A percentile compares a stretch with the other conserved stretches of the same genome.
These are phyloP conservation scores for Lucilia sericata DNA, from an alignment of 1,140 invertebrate genomes.

Conservation along the genomic window DNA sequence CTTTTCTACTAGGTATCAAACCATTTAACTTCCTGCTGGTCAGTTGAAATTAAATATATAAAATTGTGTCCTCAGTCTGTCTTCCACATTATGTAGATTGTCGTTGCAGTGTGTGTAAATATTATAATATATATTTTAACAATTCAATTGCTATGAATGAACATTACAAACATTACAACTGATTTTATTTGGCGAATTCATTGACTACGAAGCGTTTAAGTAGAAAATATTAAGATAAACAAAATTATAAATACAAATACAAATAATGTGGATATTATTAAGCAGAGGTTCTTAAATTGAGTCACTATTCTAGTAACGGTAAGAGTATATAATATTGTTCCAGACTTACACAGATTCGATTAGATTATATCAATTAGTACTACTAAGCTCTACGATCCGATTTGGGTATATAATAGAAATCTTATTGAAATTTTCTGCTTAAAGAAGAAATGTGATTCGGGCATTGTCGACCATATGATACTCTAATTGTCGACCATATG, in stretches of 20 bases:
- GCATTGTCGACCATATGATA: too few species aligned
- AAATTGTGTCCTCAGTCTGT: neutral
- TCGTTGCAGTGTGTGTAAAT: too few species aligned
- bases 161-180: constrained; percentile 29
- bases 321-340: too few species aligned
- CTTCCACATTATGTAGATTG: neutral
- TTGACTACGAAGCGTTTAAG: neutral
- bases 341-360: too few species aligned
- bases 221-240: constrained; percentile 24
- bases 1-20: neutral
- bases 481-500: too few species aligned
- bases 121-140: neutral
- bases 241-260: constrained; percentile 6
- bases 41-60: constrained; percentile 3
- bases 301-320: too few species aligned
- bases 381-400: too few species aligned
- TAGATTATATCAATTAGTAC: too few species aligned
- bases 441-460: too few species aligned
- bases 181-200: neutral
- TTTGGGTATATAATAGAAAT: too few species aligned
- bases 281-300: too few species aligned
- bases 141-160: neutral
- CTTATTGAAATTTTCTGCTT: too few species aligned
- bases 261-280: neutral
- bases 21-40: neutral